A percentile compares a stretch with the other conserved stretches of the same genome.
Evolutionary conservation across 2,888 invertebrate species (phyloP).

Genomic region (Drosophila robusta): DNA sequence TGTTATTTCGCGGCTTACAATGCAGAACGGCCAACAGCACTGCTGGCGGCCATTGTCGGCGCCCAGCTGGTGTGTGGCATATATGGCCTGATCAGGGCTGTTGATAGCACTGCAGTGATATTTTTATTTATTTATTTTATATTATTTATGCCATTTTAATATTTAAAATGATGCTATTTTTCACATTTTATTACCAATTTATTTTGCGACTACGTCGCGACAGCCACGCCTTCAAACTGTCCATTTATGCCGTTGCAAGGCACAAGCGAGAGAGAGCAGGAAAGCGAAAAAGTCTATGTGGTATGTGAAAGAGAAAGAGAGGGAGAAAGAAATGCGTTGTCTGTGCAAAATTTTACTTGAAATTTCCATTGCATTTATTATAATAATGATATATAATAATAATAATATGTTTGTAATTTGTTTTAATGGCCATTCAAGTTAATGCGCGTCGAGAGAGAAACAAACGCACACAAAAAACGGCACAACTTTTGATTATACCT

Average conservation of each 20-base stretch:
- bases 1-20: constrained; percentile 64
- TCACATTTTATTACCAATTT: constrained; percentile 81
- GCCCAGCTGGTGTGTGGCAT: constrained; percentile 3
- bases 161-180: constrained; percentile 78
- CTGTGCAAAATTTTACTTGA: constrained; percentile 36
- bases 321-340: constrained; percentile 15
- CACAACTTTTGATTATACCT: constrained; percentile 11
- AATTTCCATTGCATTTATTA: constrained; percentile 58
- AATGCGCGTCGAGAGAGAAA: constrained; percentile 34
- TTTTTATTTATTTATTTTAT: constrained; percentile 77
- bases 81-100: constrained; percentile 22
- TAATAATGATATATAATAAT: constrained; percentile 48
- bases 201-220: constrained; percentile 51
- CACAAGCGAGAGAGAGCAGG: background rate
- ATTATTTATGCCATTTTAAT: constrained; percentile 77
- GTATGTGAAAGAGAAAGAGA: background rate
- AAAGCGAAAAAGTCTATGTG: background rate
- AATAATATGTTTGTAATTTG: constrained; percentile 63
- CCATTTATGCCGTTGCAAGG: constrained; percentile 4
- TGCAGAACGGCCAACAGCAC: constrained; percentile 35
- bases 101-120: constrained; percentile 68
- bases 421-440: constrained; percentile 63
- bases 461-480: constrained; percentile 3
- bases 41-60: constrained; percentile 46
- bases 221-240: constrained; percentile 37